These are phyloP conservation scores for Polyommatus icarus DNA, from an alignment of 2,888 invertebrate species.

Conservation along the genomic window DNA sequence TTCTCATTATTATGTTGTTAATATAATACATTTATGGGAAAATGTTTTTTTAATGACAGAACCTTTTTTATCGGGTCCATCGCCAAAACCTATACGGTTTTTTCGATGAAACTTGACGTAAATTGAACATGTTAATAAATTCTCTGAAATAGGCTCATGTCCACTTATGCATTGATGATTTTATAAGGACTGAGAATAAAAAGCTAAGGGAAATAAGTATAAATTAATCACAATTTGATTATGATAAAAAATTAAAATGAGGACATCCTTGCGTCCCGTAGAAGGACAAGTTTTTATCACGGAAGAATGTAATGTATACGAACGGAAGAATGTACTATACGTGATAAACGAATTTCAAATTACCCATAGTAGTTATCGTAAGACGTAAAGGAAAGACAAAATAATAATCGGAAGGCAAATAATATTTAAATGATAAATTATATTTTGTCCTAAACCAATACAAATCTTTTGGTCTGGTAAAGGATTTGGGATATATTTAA, in stretches of 20 bases:
- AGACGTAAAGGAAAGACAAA: too few relatives aligned
- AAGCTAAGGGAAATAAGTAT: neutral
- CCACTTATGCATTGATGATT: neutral
- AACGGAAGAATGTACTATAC: too few relatives aligned
- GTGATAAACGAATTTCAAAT: too few relatives aligned
- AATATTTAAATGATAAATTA: too few relatives aligned
- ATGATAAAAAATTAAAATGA: neutral
- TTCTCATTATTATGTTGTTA: conserved; percentile 27
- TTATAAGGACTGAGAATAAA: neutral
- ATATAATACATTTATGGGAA: conserved; percentile 22
- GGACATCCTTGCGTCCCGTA: neutral
- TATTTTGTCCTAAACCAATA: too few relatives aligned
- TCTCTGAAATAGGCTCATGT: conserved; percentile 11
- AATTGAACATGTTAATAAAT: conserved; percentile 14
- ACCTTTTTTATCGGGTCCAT: conserved; percentile 15
- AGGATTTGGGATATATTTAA: too few relatives aligned
- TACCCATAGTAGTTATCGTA: too few relatives aligned
- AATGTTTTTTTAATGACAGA: conserved; percentile 19
- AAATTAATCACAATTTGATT: neutral
- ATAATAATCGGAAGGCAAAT: too few relatives aligned
- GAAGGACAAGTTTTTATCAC: too few relatives aligned
- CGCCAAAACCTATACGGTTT: conserved; percentile 21
- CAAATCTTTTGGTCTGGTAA: too few relatives aligned
- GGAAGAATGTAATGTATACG: too few relatives aligned
- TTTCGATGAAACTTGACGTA: conserved; percentile 1